These are phyloP conservation scores for Camponotus pennsylvanicus DNA, from an alignment of 1,140 invertebrate genomes.

Conservation along the genomic window DNA sequence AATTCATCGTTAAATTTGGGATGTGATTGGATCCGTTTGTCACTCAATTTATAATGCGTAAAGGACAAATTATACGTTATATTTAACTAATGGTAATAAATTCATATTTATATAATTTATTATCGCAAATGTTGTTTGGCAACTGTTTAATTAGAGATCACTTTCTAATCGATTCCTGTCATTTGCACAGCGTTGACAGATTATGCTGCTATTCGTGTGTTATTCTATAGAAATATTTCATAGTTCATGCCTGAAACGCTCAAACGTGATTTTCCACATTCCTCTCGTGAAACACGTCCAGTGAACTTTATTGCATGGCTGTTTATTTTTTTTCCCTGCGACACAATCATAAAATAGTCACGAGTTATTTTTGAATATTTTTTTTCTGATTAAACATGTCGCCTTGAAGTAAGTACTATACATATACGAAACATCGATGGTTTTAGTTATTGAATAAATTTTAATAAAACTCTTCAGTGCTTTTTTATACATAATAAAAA, in stretches of 20 bases:
- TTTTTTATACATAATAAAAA: background rate
- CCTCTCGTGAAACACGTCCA: constrained; percentile 24
- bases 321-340: constrained; percentile 28
- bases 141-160: constrained; percentile 33
- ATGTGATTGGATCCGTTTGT: background rate
- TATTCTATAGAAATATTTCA: constrained; percentile 45
- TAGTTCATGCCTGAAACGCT: constrained; percentile 27
- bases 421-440: constrained; percentile 7
- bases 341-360: constrained; percentile 38
- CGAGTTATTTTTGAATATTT: constrained; percentile 26
- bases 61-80: constrained; percentile 7
- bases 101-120: constrained; percentile 25
- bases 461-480: constrained; percentile 7
- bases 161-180: constrained; percentile 47
- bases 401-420: background rate
- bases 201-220: constrained; percentile 43
- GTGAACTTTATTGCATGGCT: constrained; percentile 47
- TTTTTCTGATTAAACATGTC: constrained; percentile 45
- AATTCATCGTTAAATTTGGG: background rate
- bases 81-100: background rate
- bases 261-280: constrained; percentile 50
- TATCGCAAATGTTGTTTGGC: constrained; percentile 27
- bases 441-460: constrained; percentile 18
- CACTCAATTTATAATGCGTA: background rate
- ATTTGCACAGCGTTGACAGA: constrained; percentile 19